These are phyloP conservation scores for Campoletis raptor DNA, from an alignment of 2,888 invertebrate species.

Conservation along the genomic window DNA sequence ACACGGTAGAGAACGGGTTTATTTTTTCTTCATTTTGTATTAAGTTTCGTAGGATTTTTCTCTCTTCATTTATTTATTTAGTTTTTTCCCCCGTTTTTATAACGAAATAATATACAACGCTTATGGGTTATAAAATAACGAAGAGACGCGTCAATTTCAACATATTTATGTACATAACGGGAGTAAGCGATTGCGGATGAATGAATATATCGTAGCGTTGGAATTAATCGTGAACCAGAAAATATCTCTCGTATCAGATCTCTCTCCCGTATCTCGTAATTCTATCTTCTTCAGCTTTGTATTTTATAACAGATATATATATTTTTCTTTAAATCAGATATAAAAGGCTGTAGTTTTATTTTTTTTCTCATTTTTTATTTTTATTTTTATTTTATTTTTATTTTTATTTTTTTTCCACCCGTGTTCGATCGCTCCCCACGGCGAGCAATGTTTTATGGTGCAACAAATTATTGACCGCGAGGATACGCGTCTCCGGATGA, in stretches of 20 bases:
- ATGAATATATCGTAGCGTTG: conserved; percentile 67
- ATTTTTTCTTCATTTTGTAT: conserved; percentile 23
- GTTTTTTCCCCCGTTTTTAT: not conserved
- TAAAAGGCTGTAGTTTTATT: not conserved
- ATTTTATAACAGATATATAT: conserved; percentile 16
- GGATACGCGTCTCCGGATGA: conserved; percentile 6
- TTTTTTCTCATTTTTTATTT: not conserved
- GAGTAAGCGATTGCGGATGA: conserved; percentile 69
- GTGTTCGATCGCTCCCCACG: conserved; percentile 40
- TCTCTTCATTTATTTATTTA: not conserved
- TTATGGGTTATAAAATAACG: conserved; percentile 49
- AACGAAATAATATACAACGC: conserved; percentile 35
- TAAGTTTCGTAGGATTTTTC: conserved; percentile 34
- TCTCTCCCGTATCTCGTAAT: conserved; percentile 42
- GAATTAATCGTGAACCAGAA: conserved; percentile 61
- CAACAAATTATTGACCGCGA: conserved; percentile 37
- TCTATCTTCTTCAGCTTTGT: conserved; percentile 34
- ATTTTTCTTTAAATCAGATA: conserved; percentile 7
- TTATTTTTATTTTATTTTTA: not conserved
- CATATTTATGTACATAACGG: conserved; percentile 71
- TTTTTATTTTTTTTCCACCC: conserved; percentile 17
- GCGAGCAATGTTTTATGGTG: conserved; percentile 40
- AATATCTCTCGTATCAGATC: conserved; percentile 57
- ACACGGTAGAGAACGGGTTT: conserved; percentile 46
- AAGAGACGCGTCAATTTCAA: conserved; percentile 55